Conservation (phyloP, 64 coral and sea anemone species). For the Orbicella faveolata region DNA sequence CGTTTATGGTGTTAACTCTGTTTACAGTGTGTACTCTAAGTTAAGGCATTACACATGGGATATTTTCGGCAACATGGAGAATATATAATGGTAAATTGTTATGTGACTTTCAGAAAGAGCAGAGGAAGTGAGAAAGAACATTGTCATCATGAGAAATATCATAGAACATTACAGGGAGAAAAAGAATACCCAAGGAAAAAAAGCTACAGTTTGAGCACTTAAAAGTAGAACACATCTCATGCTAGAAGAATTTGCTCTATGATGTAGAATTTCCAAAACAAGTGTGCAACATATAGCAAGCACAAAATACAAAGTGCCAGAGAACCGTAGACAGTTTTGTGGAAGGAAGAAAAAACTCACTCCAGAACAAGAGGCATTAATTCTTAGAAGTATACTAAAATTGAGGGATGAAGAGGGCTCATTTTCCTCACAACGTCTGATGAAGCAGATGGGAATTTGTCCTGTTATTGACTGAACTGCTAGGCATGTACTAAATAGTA, state of each 20-base stretch:
- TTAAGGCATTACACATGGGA: background rate
- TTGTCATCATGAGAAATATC: background rate
- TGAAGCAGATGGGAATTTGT: background rate
- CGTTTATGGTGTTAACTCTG: too few relatives aligned
- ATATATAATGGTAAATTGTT: background rate
- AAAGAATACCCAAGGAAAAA: background rate
- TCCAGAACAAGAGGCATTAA: background rate
- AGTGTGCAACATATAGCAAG: background rate
- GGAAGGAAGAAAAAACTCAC: background rate
- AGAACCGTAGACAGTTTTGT: background rate
- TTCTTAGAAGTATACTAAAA: background rate
- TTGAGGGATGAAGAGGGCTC: background rate
- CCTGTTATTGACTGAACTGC: background rate
- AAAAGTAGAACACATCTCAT: background rate
- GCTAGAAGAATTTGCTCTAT: background rate
- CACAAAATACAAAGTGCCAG: background rate
- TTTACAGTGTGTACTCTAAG: background rate
- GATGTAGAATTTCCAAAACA: background rate
- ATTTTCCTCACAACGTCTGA: conserved; percentile 21
- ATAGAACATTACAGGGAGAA: background rate
- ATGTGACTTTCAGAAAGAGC: background rate
- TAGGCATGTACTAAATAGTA: conserved; percentile 4
- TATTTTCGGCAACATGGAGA: background rate
- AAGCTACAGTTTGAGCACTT: background rate
- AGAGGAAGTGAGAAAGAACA: background rate